Percentiles rank a stretch among this genome's conserved stretches.
These are phyloP conservation scores for Siphonodentalium dalli DNA, from an alignment of 2,888 invertebrate genomes.

Conservation along the genomic window DNA sequence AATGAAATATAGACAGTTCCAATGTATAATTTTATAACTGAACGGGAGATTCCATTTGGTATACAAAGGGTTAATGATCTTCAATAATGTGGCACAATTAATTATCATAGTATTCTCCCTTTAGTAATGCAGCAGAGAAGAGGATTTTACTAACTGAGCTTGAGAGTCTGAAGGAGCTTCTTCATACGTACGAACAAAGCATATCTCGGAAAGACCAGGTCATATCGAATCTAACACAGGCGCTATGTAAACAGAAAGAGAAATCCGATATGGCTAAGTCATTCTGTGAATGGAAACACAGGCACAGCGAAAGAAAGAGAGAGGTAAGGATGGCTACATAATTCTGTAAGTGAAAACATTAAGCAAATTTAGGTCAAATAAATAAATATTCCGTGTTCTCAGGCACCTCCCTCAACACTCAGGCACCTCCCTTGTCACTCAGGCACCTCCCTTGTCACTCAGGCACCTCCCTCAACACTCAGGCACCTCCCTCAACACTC, in stretches of 20 bases:
- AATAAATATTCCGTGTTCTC: too few species aligned
- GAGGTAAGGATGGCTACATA: conserved; percentile 45
- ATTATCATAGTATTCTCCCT: neutral
- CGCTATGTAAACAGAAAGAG: conserved; percentile 59
- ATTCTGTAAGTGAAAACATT: neutral
- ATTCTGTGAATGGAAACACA: conserved; percentile 60
- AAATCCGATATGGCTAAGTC: conserved; percentile 53
- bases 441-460: too few species aligned
- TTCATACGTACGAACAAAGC: conserved; percentile 60
- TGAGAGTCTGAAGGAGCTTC: conserved; percentile 56
- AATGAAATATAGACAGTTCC: too few species aligned
- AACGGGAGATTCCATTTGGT: too few species aligned
- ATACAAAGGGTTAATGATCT: too few species aligned
- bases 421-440: too few species aligned
- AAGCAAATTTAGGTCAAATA: too few species aligned
- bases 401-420: too few species aligned
- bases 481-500: too few species aligned
- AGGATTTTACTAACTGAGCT: conserved; percentile 49
- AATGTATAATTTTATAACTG: too few species aligned
- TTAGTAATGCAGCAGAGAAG: conserved; percentile 52
- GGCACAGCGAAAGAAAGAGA: conserved; percentile 52
- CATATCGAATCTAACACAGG: conserved; percentile 59
- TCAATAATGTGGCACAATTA: neutral
- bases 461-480: too few species aligned
- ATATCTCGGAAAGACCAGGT: conserved; percentile 61